Percentiles rank a stretch among this genome's conserved stretches.
Evolutionary conservation across 2,797 vertebrate genomes (phyloP).

Genomic region (Hyperoplus immaculatus): DNA sequence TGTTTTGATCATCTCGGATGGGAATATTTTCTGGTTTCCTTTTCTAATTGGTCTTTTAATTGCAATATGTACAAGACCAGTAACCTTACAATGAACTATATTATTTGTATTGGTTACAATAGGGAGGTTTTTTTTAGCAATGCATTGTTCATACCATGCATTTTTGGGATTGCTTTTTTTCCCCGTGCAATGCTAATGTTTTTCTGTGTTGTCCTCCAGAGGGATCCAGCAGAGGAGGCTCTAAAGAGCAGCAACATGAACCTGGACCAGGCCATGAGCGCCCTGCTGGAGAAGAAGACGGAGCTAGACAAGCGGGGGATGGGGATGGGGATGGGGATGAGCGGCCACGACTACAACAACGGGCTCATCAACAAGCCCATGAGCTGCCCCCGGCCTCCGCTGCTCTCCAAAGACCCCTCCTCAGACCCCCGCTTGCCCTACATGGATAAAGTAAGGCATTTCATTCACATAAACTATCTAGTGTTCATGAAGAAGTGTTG

Average conservation of each 20-base stretch:
- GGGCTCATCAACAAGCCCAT: slow-evolving; percentile 94
- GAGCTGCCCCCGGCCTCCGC: slow-evolving; percentile 92
- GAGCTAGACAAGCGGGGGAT: slow-evolving; percentile 98
- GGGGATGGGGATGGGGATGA: slow-evolving; percentile 94
- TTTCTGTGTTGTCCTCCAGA: slow-evolving; percentile 80
- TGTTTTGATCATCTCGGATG: background rate
- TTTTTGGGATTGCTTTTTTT: background rate
- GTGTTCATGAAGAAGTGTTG: background rate
- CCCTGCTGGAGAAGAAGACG: slow-evolving; percentile 99
- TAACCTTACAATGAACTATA: background rate
- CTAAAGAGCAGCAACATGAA: slow-evolving; percentile 99
- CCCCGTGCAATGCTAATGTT: background rate
- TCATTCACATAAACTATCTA: background rate
- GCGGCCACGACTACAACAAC: slow-evolving; percentile 93
- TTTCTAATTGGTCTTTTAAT: background rate
- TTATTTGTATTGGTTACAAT: background rate
- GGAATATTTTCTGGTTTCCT: background rate
- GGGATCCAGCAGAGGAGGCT: slow-evolving; percentile 98
- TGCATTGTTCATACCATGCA: background rate
- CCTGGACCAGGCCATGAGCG: slow-evolving; percentile 99
- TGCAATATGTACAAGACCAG: background rate
- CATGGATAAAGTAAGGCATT: slow-evolving; percentile 92
- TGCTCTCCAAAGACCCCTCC: slow-evolving; percentile 98
- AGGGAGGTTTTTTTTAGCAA: background rate
- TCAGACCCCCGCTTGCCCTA: slow-evolving; percentile 92